Base-by-base conservation (phyloP, 2,888 invertebrate genomes). In the Pollenia angustigena region DNA sequence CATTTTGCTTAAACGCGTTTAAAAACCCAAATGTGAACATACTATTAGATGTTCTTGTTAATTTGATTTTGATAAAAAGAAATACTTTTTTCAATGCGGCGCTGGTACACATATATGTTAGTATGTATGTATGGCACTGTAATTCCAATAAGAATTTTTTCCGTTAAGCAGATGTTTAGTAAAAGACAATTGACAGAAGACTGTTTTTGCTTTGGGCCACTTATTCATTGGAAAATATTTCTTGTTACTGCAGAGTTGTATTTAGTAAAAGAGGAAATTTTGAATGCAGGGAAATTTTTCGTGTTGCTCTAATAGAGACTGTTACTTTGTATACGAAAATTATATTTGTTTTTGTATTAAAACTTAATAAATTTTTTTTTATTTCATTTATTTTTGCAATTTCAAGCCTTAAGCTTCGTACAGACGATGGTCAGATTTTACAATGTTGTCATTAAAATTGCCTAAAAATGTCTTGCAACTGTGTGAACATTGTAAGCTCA, bases 41-140 rank as follows among this genome's bases (percentile, higher is more conserved):
- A n/a, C n/a, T n/a, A n/a, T n/a, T 48, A 50, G 52, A 18, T 56
- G 71, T 71, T 75, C 50, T 16, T 75, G 60, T 79, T 52, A 74
- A 54, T 23, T 71, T 78, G 52, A 46, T 68, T 83, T 32, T 62
- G 32, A 60, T 69, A 56, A 64, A 69, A 66, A 68, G 66, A 50
- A 10, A 23, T 14, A 18, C 68, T 64, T 68, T 60, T n/a, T 79
- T 71, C 58, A 68, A 66, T 60, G 32, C 66, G 44, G 46, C 42
- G 52, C 23, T 62, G 66, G 58, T 71, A 74, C 74, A 79, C 68
- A 79, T 58, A 58, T 64, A 10, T 58, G 11, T 79, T 4, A 3
- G 9, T 66, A 18, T 54, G 32, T 80, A 85, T 74, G 76, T 84
- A 84, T 87, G 87, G 84, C 87, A 87, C 84, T 78, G 56, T 72